A percentile compares a stretch with the other conserved stretches of the same genome.
Evolutionary conservation across 2,888 invertebrate genomes (phyloP).

Genomic region (Lithophane semibrunnea): DNA sequence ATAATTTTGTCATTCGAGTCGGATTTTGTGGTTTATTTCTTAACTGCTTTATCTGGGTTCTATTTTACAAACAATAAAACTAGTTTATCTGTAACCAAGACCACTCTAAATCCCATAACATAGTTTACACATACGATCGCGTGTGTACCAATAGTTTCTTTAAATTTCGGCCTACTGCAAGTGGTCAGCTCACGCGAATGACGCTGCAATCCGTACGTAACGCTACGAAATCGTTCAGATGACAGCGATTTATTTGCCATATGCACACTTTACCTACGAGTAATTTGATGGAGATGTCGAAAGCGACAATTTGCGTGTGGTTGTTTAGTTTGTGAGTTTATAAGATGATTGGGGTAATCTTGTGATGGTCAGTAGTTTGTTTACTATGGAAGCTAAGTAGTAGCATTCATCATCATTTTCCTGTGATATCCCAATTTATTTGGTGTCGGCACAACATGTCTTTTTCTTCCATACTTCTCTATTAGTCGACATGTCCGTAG

Average conservation of each 20-base stretch:
- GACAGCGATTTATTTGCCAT: conserved; percentile 83
- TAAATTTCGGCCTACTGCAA: conserved; percentile 26
- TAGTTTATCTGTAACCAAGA: not conserved
- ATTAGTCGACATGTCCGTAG: not conserved
- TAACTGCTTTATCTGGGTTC: not conserved
- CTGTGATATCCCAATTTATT: too few species aligned
- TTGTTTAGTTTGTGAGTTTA: conserved; percentile 30
- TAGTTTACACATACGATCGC: conserved; percentile 27
- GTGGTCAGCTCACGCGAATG: conserved; percentile 48
- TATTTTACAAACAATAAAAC: not conserved
- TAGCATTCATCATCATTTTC: too few species aligned
- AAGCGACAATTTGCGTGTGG: conserved; percentile 58
- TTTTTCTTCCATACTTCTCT: too few species aligned
- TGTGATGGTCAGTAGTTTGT: conserved; percentile 1
- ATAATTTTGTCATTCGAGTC: not conserved
- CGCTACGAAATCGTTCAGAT: conserved; percentile 73
- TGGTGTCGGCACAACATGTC: too few species aligned
- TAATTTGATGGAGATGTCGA: conserved; percentile 69
- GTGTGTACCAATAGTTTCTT: conserved; percentile 33
- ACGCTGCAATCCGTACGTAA: conserved; percentile 74
- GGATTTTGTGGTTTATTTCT: not conserved
- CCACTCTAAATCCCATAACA: conserved; percentile 13
- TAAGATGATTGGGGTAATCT: conserved; percentile 45
- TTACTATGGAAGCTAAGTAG: not conserved
- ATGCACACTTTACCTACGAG: conserved; percentile 74